Evolutionary conservation across 2,888 invertebrate genomes (phyloP), one percentile per base, ranked within the genome.

Genomic region (Oegoconia quadripuncta): DNA sequence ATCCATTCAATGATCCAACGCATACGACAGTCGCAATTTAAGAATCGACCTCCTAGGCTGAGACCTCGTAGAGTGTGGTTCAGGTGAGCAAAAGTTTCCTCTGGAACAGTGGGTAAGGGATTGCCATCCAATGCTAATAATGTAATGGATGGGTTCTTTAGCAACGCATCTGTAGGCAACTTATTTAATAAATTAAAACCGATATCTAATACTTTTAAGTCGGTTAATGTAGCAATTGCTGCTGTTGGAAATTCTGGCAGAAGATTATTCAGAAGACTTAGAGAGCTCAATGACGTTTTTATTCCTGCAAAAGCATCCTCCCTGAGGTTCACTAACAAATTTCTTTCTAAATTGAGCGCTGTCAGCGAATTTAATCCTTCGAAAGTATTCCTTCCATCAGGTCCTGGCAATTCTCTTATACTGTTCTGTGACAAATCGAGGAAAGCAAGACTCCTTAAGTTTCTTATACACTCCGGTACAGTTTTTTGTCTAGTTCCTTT

Each of bases 1-100:
- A 97, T 96, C 97, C 97, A 97, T 65, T 96, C 93, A 43, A 95
- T 92, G 42, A 97, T 93, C 97, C 97, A 97, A 6, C 92, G 90
- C 32, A 97, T 76, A 41, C 93, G 91, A 72, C 97, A 97, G 68
- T 97, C 97, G 65, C 97, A 97, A 53, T 93, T 93, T 18, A 97
- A 84, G 69, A 95, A 96, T 45, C 96, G 89, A 3, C 97, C 97
- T 6, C 97, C 97, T 8, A 97, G 82, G 58, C 96, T 96, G 8
- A 97, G 83, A 0, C 97, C 97, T 20, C 96, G 89, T 18, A 97
- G 88, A 0, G 96, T 95, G 49, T 91, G 90, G 71, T 96, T 96
- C 26, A 97, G 86, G 62, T 94, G 93, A 4, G 89, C 79, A 48
- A 97, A 91, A 0, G 96, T 93, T 52, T 91, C 90, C 61, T 92